These are phyloP conservation scores for Prionailurus bengalensis DNA, from an alignment of 2,113 vertebrate genomes.

Conservation along the genomic window DNA sequence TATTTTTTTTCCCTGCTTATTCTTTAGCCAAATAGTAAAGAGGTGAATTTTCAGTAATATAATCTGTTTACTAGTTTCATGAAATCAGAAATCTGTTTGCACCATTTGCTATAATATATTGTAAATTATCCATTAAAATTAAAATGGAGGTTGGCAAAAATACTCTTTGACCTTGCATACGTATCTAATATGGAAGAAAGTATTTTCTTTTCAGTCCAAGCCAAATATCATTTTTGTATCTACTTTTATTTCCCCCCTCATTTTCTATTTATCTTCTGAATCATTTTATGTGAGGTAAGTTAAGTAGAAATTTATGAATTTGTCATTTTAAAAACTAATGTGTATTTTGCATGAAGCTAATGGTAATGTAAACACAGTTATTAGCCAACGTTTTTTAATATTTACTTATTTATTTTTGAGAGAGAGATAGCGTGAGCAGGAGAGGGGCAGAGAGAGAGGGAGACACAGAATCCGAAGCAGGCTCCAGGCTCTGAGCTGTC, in stretches of 20 bases:
- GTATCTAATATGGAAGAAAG: not conserved
- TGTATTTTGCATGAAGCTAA: conserved; percentile 8
- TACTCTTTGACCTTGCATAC: not conserved
- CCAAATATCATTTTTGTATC: not conserved
- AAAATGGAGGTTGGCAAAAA: not conserved
- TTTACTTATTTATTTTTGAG: too few relatives aligned
- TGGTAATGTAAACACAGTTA: not conserved
- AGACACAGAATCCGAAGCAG: too few relatives aligned
- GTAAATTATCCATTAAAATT: not conserved
- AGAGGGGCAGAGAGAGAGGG: too few relatives aligned
- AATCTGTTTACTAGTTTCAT: not conserved
- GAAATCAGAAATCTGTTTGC: not conserved
- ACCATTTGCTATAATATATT: not conserved
- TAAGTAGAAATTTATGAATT: not conserved
- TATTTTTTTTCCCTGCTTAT: not conserved
- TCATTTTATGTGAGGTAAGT: not conserved
- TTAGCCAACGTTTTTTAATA: not conserved
- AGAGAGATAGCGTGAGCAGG: too few relatives aligned
- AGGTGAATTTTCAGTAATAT: not conserved
- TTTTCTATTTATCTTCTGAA: conserved; percentile 27
- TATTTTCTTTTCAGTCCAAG: not conserved
- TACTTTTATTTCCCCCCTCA: not conserved
- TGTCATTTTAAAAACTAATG: not conserved
- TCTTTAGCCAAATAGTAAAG: not conserved
- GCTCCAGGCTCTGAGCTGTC: too few relatives aligned